Conservation (phyloP, 2,888 invertebrate genomes). For the Fabriciana adippe region DNA sequence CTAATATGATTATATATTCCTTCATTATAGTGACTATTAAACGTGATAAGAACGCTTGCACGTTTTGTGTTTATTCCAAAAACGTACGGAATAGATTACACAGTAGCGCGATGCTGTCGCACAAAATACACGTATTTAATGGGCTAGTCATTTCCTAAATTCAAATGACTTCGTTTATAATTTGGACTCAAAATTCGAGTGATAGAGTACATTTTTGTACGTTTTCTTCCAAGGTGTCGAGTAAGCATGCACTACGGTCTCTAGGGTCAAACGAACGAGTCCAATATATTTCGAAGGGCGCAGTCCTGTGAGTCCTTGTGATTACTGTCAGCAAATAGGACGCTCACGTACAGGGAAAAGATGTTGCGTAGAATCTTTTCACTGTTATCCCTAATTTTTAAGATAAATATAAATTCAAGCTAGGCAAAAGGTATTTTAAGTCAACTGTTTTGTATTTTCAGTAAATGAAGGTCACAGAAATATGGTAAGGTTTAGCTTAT, state of each 20-base stretch:
- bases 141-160: not conserved
- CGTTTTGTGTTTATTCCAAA: constrained; percentile 8
- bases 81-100: constrained; percentile 8
- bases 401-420: not conserved
- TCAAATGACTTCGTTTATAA: constrained; percentile 2
- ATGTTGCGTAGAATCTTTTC: constrained; percentile 41
- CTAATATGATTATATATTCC: too few species aligned
- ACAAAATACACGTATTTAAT: constrained; percentile 19
- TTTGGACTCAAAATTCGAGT: constrained; percentile 31
- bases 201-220: constrained; percentile 25
- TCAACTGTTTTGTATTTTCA: too few species aligned
- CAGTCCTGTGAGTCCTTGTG: constrained; percentile 62
- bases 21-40: too few species aligned
- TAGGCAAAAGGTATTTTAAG: too few species aligned
- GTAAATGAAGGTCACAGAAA: too few species aligned
- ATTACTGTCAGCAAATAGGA: constrained; percentile 73
- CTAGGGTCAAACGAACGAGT: constrained; percentile 60
- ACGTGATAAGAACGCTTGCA: not conserved
- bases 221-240: constrained; percentile 33
- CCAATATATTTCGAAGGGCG: constrained; percentile 62
- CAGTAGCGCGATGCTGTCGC: constrained; percentile 5
- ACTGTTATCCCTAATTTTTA: not conserved
- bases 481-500: too few species aligned
- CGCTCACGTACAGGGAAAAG: constrained; percentile 62
- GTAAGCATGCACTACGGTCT: constrained; percentile 55